Evolutionary conservation across 2,113 vertebrate species (phyloP).

Genomic region (Nematolebias whitei): DNA sequence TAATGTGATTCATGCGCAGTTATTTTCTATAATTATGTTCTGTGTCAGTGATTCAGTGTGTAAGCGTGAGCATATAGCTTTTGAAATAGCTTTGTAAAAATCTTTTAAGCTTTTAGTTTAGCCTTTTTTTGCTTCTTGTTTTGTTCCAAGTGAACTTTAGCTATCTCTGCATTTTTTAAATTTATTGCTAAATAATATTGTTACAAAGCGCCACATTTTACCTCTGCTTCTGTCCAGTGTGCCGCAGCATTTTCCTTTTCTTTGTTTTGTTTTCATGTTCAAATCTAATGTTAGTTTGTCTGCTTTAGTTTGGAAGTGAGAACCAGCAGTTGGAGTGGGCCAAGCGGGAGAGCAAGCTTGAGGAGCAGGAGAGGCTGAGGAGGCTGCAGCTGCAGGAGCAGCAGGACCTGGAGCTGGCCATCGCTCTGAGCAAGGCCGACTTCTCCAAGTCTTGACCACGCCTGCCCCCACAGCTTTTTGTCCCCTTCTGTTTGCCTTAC

Average conservation of each 20-base stretch:
- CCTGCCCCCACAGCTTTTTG: slow-evolving; percentile 5
- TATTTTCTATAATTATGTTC: slow-evolving; percentile 20
- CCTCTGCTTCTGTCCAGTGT: not conserved
- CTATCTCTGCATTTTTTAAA: not conserved
- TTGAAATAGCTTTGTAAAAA: slow-evolving; percentile 3
- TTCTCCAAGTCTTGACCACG: slow-evolving; percentile 82
- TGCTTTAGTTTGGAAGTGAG: slow-evolving; percentile 91
- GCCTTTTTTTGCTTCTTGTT: slow-evolving; percentile 7
- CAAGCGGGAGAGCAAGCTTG: slow-evolving; percentile 90
- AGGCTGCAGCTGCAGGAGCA: slow-evolving; percentile 89
- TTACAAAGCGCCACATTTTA: slow-evolving; percentile 5
- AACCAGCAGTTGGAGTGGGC: slow-evolving; percentile 95
- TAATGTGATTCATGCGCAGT: slow-evolving; percentile 37
- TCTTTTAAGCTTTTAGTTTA: slow-evolving; percentile 18
- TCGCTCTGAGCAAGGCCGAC: slow-evolving; percentile 93
- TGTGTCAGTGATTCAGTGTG: slow-evolving; percentile 7
- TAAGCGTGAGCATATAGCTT: slow-evolving; percentile 16
- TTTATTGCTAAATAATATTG: slow-evolving; percentile 10
- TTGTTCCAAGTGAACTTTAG: not conserved
- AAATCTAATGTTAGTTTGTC: slow-evolving; percentile 25
- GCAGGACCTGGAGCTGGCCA: slow-evolving; percentile 92
- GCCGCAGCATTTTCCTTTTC: not conserved
- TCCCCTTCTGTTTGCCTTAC: slow-evolving; percentile 4
- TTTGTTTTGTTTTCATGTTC: not conserved
- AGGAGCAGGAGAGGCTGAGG: slow-evolving; percentile 88